Evolutionary conservation across 2,888 invertebrate genomes (phyloP).

Genomic region (Oegoconia quadripuncta): DNA sequence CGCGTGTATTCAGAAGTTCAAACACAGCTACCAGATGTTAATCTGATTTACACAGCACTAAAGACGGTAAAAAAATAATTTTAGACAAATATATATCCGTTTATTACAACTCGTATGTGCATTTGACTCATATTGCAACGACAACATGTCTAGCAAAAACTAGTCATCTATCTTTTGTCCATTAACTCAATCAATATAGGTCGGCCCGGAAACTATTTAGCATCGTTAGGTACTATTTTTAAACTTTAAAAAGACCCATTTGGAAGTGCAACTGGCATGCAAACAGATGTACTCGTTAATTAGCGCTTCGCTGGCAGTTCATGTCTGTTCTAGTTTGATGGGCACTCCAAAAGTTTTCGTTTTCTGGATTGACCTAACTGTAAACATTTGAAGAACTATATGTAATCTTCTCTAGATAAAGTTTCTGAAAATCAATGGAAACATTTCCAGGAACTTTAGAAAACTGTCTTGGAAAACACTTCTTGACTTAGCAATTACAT

Average conservation of each 20-base stretch:
- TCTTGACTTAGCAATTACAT: too few species aligned
- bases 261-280: background rate
- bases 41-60: conserved; percentile 28
- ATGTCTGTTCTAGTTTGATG: too few species aligned
- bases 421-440: too few species aligned
- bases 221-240: conserved; percentile 40
- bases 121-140: background rate
- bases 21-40: conserved; percentile 20
- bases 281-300: background rate
- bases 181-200: conserved; percentile 57
- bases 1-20: conserved; percentile 21
- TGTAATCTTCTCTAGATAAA: too few species aligned
- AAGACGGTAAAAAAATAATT: too few species aligned
- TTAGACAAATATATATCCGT: too few species aligned
- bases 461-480: too few species aligned
- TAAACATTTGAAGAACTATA: too few species aligned
- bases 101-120: background rate
- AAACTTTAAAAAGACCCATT: conserved; percentile 20
- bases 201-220: conserved; percentile 51
- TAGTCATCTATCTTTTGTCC: conserved; percentile 49
- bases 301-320: too few species aligned
- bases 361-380: too few species aligned
- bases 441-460: too few species aligned
- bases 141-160: conserved; percentile 24
- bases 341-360: too few species aligned